Evolutionary conservation across 1,140 invertebrate genomes (phyloP).

Genomic region (Drosophila tristis): DNA sequence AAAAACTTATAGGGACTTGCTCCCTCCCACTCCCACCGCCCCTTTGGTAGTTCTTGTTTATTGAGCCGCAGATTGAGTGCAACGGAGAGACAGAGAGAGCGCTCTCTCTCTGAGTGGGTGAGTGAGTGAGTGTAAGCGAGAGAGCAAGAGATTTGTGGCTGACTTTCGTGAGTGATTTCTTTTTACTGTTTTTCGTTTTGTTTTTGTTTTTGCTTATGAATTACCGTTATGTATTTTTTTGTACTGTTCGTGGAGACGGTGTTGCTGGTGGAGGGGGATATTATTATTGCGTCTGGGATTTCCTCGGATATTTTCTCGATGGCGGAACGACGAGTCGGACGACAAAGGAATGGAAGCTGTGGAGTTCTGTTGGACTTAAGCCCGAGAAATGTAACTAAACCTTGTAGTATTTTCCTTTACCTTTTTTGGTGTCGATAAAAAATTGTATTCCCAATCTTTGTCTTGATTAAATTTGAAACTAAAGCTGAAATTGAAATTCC

Average conservation of each 20-base stretch:
- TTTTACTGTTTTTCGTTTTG: slow-evolving; percentile 25
- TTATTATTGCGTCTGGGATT: slow-evolving; percentile 59
- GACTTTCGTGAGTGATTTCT: slow-evolving; percentile 11
- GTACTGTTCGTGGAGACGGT: background rate
- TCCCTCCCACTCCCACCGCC: slow-evolving; percentile 23
- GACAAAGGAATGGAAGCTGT: too few species aligned
- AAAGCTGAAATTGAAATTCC: too few species aligned
- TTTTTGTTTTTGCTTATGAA: slow-evolving; percentile 30
- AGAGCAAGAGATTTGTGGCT: slow-evolving; percentile 19
- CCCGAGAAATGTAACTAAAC: too few species aligned
- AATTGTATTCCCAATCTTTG: too few species aligned
- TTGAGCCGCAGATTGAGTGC: slow-evolving; percentile 75
- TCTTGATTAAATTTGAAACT: too few species aligned
- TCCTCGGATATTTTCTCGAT: slow-evolving; percentile 2
- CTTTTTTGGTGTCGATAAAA: too few species aligned
- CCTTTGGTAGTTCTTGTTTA: slow-evolving; percentile 40
- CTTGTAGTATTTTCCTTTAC: too few species aligned
- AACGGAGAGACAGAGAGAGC: slow-evolving; percentile 8
- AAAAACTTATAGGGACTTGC: slow-evolving; percentile 70
- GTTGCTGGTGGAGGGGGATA: slow-evolving; percentile 5
- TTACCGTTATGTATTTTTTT: slow-evolving; percentile 29
- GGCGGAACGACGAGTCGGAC: too few species aligned
- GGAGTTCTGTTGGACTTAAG: too few species aligned
- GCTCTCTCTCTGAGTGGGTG: background rate
- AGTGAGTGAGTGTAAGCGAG: slow-evolving; percentile 10